A percentile compares a stretch with the other conserved stretches of the same genome.
Evolutionary conservation across 2,797 vertebrate species (phyloP).

Genomic region (Hydrophis major): DNA sequence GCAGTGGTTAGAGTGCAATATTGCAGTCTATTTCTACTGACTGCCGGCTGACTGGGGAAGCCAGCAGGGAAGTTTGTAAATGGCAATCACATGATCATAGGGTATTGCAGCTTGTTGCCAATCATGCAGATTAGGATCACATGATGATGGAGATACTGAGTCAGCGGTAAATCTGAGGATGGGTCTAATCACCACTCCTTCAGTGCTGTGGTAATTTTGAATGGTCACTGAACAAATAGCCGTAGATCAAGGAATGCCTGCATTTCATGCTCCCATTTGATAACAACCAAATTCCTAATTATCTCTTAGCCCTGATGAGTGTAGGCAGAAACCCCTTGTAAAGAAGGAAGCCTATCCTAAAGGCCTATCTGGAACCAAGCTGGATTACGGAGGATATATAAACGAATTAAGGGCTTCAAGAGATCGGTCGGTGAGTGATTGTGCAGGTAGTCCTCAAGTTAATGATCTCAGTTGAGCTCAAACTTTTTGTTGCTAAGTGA

Average conservation of each 20-base stretch:
- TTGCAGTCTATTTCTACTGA: too few relatives aligned
- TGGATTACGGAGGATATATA: not conserved
- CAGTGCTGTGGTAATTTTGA: not conserved
- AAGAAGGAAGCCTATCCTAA: not conserved
- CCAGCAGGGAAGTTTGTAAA: not conserved
- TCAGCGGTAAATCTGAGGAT: not conserved
- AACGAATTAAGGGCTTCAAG: not conserved
- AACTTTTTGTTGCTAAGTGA: too few relatives aligned
- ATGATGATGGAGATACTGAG: not conserved
- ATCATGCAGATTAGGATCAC: not conserved
- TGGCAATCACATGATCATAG: not conserved
- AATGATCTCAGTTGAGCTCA: too few relatives aligned
- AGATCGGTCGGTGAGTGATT: not conserved
- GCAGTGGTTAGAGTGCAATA: too few relatives aligned
- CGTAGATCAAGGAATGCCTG: not conserved
- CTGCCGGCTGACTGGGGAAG: not conserved
- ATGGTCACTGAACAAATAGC: not conserved
- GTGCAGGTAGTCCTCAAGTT: too few relatives aligned
- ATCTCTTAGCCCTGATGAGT: not conserved
- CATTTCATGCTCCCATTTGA: not conserved
- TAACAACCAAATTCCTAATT: not conserved
- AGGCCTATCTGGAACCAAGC: not conserved
- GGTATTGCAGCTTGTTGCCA: not conserved
- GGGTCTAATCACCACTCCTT: not conserved
- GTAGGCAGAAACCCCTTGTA: not conserved